A percentile compares a stretch with the other conserved stretches of the same genome.
phyloP scores from a whole-genome alignment of 2,888 invertebrate genomes.

The Sinohyriopsis cumingii region DNA sequence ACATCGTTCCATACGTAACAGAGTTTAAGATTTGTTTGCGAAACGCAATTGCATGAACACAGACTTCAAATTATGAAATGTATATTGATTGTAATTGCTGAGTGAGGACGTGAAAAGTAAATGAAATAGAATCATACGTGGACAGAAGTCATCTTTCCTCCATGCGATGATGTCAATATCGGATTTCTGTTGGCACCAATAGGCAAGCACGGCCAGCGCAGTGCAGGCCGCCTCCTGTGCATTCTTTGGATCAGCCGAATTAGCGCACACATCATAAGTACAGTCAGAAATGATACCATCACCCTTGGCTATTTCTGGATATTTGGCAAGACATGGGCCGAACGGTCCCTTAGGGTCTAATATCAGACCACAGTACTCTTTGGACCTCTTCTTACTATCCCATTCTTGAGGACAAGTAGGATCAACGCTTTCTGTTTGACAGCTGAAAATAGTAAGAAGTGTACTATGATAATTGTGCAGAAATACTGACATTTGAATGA shows the following conservation, averaged over 20 bases:
- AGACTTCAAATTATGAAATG: too few species aligned
- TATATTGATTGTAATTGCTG: too few species aligned
- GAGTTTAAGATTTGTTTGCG: too few species aligned
- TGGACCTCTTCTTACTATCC: too few species aligned
- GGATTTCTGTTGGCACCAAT: conserved; percentile 5
- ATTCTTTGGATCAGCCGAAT: conserved; percentile 8
- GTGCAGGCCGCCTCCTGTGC: conserved; percentile 6
- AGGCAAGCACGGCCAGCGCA: conserved; percentile 7
- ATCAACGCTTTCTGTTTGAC: conserved; percentile 6
- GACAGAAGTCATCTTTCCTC: conserved; percentile 16
- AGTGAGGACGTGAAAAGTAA: too few species aligned
- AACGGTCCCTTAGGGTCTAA: conserved; percentile 8
- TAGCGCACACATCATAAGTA: conserved; percentile 12
- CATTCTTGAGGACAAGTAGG: not conserved
- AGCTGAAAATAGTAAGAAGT: conserved; percentile 1
- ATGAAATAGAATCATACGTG: too few species aligned
- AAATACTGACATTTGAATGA: too few species aligned
- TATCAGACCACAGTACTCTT: conserved; percentile 13
- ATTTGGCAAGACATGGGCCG: conserved; percentile 6
- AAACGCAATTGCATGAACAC: too few species aligned
- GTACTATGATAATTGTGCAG: too few species aligned
- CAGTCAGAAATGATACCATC: not conserved
- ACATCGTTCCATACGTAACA: too few species aligned
- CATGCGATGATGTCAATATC: conserved; percentile 4
- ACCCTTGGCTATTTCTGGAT: conserved; percentile 2